These are phyloP conservation scores for Phataginus tricuspis DNA, from an alignment of 2,797 vertebrate species.

Conservation along the genomic window DNA sequence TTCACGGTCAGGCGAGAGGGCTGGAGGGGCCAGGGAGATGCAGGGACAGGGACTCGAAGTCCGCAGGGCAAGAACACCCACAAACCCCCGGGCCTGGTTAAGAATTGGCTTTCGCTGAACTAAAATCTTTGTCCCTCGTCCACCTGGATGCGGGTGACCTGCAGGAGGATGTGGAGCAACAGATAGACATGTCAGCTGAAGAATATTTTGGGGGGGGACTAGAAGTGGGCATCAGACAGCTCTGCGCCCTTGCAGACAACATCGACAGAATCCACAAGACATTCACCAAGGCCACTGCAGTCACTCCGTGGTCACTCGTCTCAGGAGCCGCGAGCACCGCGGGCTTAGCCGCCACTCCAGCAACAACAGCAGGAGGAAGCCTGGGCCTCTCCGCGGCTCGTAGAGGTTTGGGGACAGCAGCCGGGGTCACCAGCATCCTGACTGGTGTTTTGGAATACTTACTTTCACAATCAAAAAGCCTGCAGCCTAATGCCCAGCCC, in stretches of 20 bases:
- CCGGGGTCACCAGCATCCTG: background rate
- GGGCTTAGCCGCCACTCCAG: conserved; percentile 55
- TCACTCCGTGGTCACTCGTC: background rate
- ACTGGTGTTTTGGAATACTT: accelerated
- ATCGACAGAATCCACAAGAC: background rate
- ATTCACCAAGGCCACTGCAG: background rate
- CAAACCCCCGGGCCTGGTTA: background rate
- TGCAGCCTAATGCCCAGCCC: accelerated
- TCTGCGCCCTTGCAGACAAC: background rate
- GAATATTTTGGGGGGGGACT: conserved; percentile 38
- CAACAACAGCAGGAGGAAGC: conserved; percentile 51
- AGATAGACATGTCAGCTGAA: background rate
- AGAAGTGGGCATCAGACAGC: background rate
- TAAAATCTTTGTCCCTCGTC: background rate
- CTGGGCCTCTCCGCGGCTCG: background rate
- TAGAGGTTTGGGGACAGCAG: background rate
- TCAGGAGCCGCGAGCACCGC: conserved; percentile 13
- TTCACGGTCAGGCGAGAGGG: background rate
- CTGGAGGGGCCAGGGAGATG: background rate
- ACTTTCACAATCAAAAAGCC: background rate
- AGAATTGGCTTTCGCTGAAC: background rate
- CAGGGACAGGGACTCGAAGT: background rate
- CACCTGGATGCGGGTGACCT: background rate
- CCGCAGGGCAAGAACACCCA: background rate
- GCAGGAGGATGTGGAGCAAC: accelerated